Evolutionary conservation across 1,140 invertebrate genomes (phyloP), one percentile per base, ranked within the genome.

Genomic region (Mactra quadrangularis): DNA sequence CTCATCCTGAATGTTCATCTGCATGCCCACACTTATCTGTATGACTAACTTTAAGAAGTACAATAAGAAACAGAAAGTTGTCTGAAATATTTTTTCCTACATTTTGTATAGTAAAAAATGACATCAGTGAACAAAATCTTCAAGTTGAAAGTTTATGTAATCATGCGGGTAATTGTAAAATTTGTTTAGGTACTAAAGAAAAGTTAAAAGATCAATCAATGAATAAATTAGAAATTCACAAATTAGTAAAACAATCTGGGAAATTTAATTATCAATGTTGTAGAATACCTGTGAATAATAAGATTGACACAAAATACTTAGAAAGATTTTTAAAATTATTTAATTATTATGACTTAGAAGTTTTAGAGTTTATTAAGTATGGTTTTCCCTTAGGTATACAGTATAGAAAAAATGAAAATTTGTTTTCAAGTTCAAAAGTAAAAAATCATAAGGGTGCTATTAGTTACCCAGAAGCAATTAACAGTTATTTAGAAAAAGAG

Each of bases 401-500:
- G n/a, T n/a, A n/a, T 53, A 3, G 4, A 53, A 22, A 17, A 17
- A 6, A 57, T 29, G 15, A 60, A 33, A 60, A 33, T 33, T 3
- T 33, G 15, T 33, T 11, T 35, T 33, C 29, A 1, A 1, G 1
- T 4, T 19, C 29, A 17, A 33, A 15, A 35, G 2, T 19, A 25
- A 41, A 77, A 77, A 79, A 79, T 79, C 47, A 79, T 52, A 55
- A 52, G 19, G 76, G 76, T 25, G 60, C 76, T 35, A 35, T 1
- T 2, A n/a, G 35, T 25, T 79, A 35, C n/a, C 75, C 60, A 31
- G 59, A 64, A 17, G 19, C 64, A 19, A 64, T 50, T 17, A 15
- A 29, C 17, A 33, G 27, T 6, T 77, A 77, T 50, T 52, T 77
- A 27, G 33, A 33, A 33, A 64, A 64, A 53, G 75, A 66, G 52